phyloP scores from a whole-genome alignment of 1,140 invertebrate species.

The Oreohelix idahoensis region DNA sequence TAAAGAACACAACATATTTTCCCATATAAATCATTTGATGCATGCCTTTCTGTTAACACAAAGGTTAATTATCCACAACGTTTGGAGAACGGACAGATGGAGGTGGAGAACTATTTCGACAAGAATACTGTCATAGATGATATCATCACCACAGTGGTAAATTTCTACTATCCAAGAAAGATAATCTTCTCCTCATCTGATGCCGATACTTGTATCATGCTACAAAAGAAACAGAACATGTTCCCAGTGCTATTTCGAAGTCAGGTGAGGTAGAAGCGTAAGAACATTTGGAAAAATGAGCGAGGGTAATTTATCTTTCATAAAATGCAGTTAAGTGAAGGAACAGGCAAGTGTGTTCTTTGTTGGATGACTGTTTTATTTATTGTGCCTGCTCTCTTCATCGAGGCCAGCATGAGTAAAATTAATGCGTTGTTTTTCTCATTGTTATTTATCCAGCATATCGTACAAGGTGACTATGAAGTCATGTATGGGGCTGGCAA shows the following conservation, averaged over 20 bases:
- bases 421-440: too few relatives aligned
- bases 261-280: neutral
- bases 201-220: neutral
- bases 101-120: neutral
- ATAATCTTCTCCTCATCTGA: neutral
- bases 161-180: neutral
- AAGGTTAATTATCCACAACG: neutral
- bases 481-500: too few relatives aligned
- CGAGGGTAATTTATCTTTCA: too few relatives aligned
- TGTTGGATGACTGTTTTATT: too few relatives aligned
- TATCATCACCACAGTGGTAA: neutral
- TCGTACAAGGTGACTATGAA: too few relatives aligned
- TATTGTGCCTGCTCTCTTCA: too few relatives aligned
- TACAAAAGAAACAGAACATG: slow-evolving; percentile 1
- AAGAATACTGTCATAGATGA: neutral
- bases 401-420: too few relatives aligned
- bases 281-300: neutral
- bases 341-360: too few relatives aligned
- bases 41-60: neutral
- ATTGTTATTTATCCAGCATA: too few relatives aligned
- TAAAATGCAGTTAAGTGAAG: too few relatives aligned
- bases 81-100: neutral
- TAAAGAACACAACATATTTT: too few relatives aligned
- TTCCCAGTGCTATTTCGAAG: neutral
- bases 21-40: too few relatives aligned